These are phyloP conservation scores for Apteryx mantelli DNA, from an alignment of 2,113 vertebrate genomes.

Conservation along the genomic window DNA sequence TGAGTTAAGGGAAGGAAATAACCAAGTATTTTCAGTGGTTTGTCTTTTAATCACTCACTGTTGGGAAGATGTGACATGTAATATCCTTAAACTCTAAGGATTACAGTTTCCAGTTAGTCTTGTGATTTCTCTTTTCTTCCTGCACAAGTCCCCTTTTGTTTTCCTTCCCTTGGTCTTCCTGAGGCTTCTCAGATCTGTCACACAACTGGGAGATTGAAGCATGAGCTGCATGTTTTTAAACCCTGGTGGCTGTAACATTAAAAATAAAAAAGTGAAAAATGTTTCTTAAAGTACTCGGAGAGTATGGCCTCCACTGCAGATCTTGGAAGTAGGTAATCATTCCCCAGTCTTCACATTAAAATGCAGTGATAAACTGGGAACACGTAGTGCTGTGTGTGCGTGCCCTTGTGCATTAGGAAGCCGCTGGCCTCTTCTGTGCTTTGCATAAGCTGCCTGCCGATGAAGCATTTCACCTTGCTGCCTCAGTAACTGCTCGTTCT, in stretches of 20 bases:
- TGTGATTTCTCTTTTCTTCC: not conserved
- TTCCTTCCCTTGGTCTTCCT: not conserved
- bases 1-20: not conserved
- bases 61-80: not conserved
- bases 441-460: not conserved
- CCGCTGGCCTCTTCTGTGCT: not conserved
- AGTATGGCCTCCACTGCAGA: not conserved
- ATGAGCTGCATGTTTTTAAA: not conserved
- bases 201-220: not conserved
- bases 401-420: not conserved
- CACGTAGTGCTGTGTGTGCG: not conserved
- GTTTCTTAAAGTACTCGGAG: not conserved
- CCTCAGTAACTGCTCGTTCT: not conserved
- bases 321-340: not conserved
- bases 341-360: not conserved
- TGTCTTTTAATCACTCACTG: not conserved
- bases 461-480: not conserved
- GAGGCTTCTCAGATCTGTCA: not conserved
- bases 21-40: not conserved
- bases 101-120: not conserved
- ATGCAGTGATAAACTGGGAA: not conserved
- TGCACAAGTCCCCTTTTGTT: not conserved
- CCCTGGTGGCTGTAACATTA: not conserved
- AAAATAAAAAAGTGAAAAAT: not conserved
- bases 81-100: not conserved